These are phyloP conservation scores for Pseudochaenichthys georgianus DNA, from an alignment of 2,797 vertebrate genomes.

Conservation along the genomic window DNA sequence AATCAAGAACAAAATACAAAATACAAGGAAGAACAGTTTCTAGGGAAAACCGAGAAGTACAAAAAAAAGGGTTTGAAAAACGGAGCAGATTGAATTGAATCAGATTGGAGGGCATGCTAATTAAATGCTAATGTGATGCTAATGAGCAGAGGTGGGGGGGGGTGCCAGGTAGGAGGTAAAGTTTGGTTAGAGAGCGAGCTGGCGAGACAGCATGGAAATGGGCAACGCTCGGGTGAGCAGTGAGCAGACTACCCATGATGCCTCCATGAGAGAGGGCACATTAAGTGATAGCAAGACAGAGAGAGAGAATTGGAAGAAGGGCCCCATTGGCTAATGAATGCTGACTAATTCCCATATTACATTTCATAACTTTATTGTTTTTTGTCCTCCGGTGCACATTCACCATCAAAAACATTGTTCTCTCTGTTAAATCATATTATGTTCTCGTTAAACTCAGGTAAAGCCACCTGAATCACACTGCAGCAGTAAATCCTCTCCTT, in stretches of 20 bases:
- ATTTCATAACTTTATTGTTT: slow-evolving; percentile 70
- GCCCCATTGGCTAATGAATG: slow-evolving; percentile 75
- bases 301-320: slow-evolving; percentile 51
- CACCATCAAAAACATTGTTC: slow-evolving; percentile 36
- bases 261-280: slow-evolving; percentile 73
- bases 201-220: slow-evolving; percentile 86
- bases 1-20: not conserved
- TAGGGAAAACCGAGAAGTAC: not conserved
- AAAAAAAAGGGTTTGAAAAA: slow-evolving; percentile 17
- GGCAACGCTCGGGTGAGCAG: slow-evolving; percentile 89
- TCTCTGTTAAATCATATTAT: slow-evolving; percentile 36
- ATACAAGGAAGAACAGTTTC: not conserved
- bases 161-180: slow-evolving; percentile 86
- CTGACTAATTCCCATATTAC: slow-evolving; percentile 85
- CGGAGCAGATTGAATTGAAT: slow-evolving; percentile 44
- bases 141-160: slow-evolving; percentile 86
- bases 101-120: slow-evolving; percentile 75
- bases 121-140: slow-evolving; percentile 90
- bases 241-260: slow-evolving; percentile 84
- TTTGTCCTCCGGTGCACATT: slow-evolving; percentile 35
- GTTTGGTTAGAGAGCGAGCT: slow-evolving; percentile 91
- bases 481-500: slow-evolving; percentile 5
- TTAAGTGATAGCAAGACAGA: slow-evolving; percentile 58
- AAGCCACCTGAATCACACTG: slow-evolving; percentile 13
- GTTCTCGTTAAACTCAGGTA: slow-evolving; percentile 43